Percentiles rank a stretch among this genome's conserved stretches.
phyloP scores from a whole-genome alignment of 2,888 invertebrate genomes.

The Alcis repandata region DNA sequence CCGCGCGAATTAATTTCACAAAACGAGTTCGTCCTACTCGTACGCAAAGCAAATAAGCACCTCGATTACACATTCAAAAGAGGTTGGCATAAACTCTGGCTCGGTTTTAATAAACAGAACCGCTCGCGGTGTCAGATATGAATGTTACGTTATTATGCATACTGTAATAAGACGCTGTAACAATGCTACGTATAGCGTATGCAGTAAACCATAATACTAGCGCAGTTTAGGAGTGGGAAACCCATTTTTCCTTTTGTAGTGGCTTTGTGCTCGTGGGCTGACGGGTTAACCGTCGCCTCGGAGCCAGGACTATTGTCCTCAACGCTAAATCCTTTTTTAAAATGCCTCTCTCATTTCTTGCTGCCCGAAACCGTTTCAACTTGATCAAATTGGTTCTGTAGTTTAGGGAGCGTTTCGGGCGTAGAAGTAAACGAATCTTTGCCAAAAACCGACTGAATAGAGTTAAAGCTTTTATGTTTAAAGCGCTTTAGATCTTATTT shows the following conservation, averaged over 20 bases:
- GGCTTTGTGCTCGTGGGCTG: conserved; percentile 75
- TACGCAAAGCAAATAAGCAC: conserved; percentile 63
- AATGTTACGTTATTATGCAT: conserved; percentile 74
- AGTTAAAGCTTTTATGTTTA: neutral
- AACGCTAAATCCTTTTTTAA: conserved; percentile 70
- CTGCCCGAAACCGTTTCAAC: conserved; percentile 63
- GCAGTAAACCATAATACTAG: conserved; percentile 71
- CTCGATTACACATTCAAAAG: conserved; percentile 70
- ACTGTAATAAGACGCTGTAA: conserved; percentile 68
- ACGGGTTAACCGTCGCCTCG: conserved; percentile 75
- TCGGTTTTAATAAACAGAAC: conserved; percentile 71
- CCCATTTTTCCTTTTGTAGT: conserved; percentile 79
- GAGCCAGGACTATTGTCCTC: conserved; percentile 64
- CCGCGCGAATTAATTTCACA: conserved; percentile 48
- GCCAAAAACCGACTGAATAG: conserved; percentile 1
- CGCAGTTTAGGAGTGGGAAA: conserved; percentile 73
- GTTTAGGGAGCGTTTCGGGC: conserved; percentile 54
- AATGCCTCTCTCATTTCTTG: conserved; percentile 67
- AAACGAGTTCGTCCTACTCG: conserved; percentile 51
- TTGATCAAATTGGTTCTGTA: conserved; percentile 62
- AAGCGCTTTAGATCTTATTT: neutral
- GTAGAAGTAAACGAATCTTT: conserved; percentile 16
- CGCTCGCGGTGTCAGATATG: conserved; percentile 68
- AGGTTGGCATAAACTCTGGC: conserved; percentile 50
- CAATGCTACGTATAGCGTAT: conserved; percentile 56